These are phyloP conservation scores for Hippoglossus stenolepis DNA, from an alignment of 2,113 vertebrate genomes.

Conservation along the genomic window DNA sequence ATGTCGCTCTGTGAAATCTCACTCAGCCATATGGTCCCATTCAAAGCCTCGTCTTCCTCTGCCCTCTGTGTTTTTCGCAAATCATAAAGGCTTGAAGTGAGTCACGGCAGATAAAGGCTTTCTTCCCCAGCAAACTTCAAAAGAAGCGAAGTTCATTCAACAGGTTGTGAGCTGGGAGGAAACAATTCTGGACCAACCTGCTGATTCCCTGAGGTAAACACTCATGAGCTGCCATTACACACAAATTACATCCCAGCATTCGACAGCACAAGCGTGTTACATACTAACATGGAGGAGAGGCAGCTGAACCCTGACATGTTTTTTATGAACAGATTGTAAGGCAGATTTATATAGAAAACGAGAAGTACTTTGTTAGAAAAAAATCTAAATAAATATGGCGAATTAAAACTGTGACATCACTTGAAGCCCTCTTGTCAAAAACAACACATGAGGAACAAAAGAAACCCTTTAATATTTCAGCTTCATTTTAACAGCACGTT, in stretches of 20 bases:
- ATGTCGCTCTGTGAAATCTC: conserved; percentile 59
- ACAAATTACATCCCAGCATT: conserved; percentile 38
- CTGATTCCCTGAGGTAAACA: conserved; percentile 43
- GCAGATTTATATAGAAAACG: neutral
- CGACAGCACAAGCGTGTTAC: conserved; percentile 42
- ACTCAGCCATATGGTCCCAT: conserved; percentile 49
- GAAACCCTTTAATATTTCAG: neutral
- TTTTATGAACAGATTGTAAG: conserved; percentile 15
- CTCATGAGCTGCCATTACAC: conserved; percentile 49
- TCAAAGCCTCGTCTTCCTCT: conserved; percentile 42
- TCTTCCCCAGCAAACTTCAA: conserved; percentile 39
- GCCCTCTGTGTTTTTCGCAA: conserved; percentile 10
- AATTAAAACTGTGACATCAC: neutral
- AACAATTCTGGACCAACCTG: conserved; percentile 29
- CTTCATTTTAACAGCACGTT: neutral
- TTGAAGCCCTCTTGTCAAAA: neutral
- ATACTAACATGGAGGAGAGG: conserved; percentile 55
- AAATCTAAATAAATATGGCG: neutral
- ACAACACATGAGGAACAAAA: neutral
- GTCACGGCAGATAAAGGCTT: conserved; percentile 19
- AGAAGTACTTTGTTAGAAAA: neutral
- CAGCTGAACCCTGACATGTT: conserved; percentile 15
- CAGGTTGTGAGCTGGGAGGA: conserved; percentile 44
- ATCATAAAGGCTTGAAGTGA: conserved; percentile 31
- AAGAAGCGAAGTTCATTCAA: conserved; percentile 52